Evolutionary conservation across 2,888 invertebrate genomes (phyloP).

Genomic region (Leucoptera coffeella): DNA sequence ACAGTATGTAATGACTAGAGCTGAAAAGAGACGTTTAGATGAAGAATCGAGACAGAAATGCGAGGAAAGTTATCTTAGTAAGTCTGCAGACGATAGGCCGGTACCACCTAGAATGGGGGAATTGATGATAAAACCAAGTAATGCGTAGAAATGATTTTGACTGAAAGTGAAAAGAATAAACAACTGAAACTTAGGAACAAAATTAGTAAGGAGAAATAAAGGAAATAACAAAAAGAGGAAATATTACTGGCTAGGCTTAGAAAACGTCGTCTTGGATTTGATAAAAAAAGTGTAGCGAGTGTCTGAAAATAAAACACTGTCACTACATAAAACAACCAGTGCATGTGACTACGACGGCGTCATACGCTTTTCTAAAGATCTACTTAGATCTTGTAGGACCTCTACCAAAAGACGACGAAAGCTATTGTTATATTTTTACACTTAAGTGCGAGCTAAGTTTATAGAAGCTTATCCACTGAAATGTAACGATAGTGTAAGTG

Average conservation of each 20-base stretch:
- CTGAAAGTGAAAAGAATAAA: constrained; percentile 3
- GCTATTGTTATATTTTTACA: not conserved
- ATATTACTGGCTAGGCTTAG: not conserved
- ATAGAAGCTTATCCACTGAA: constrained; percentile 1
- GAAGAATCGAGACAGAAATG: constrained; percentile 1
- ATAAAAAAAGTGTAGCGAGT: no score
- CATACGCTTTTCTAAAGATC: not conserved
- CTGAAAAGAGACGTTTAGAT: constrained; percentile 4
- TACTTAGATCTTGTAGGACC: no score
- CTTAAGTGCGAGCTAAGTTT: no score
- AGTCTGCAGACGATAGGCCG: constrained; percentile 4
- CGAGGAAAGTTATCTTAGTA: not conserved
- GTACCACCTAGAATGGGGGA: constrained; percentile 8
- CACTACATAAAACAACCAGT: not conserved
- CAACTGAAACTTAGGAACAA: constrained; percentile 1
- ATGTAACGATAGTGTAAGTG: not conserved
- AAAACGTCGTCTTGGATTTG: not conserved
- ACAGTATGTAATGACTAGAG: constrained; percentile 7
- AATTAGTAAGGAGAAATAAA: constrained; percentile 1
- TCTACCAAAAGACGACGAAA: no score
- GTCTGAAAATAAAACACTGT: not conserved
- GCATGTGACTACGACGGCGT: not conserved
- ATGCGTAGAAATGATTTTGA: constrained; percentile 6
- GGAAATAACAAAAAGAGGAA: not conserved
- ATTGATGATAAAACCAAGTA: constrained; percentile 7